Evolutionary conservation across 2,797 vertebrate genomes (phyloP).

Genomic region (Microcaecilia unicolor): DNA sequence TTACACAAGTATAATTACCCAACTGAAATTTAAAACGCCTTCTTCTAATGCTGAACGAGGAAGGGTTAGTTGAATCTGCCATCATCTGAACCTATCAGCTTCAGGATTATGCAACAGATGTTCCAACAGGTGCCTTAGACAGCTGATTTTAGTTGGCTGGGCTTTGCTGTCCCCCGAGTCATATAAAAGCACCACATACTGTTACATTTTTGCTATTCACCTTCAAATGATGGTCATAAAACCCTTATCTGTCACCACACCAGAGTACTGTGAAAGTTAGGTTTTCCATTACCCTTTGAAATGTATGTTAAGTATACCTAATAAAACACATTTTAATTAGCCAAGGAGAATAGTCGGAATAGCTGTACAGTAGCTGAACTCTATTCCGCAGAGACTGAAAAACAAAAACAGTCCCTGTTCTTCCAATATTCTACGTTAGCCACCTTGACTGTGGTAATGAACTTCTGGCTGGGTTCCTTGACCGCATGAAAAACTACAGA

Average conservation of each 20-base stretch:
- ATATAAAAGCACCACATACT: too few relatives aligned
- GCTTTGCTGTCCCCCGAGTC: too few relatives aligned
- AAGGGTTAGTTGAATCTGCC: too few relatives aligned
- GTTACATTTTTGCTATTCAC: too few relatives aligned
- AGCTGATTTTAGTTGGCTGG: too few relatives aligned
- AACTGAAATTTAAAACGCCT: too few relatives aligned
- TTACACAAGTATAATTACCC: too few relatives aligned
- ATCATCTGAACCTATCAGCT: too few relatives aligned
- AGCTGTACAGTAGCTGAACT: constrained; percentile 1
- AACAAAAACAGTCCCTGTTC: background rate
- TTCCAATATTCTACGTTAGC: constrained; percentile 5
- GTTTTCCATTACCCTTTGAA: background rate
- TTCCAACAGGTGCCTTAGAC: too few relatives aligned
- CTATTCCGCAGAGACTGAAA: background rate
- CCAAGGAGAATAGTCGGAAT: background rate
- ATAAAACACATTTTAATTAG: background rate
- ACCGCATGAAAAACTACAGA: constrained; percentile 13
- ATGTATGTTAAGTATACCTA: background rate
- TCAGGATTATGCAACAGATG: too few relatives aligned
- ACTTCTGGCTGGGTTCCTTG: constrained; percentile 9
- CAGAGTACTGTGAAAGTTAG: background rate
- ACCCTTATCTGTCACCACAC: background rate
- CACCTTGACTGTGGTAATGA: constrained; percentile 6
- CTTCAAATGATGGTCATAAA: too few relatives aligned
- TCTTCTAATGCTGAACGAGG: too few relatives aligned